phyloP scores from a whole-genome alignment of 2,797 vertebrate genomes.

The Gorsachius magnificus region DNA sequence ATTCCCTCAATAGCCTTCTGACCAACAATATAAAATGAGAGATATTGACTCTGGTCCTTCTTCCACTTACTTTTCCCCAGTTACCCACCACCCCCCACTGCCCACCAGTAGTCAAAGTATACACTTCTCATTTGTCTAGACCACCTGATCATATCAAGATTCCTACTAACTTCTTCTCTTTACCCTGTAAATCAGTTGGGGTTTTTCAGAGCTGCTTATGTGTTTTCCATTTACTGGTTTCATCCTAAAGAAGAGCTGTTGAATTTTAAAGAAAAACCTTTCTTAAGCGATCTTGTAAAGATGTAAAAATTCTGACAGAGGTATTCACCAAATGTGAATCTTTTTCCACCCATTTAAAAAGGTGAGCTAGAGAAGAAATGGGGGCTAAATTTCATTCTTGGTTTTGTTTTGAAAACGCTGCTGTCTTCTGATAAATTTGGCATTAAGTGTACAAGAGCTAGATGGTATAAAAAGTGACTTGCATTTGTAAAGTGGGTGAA shows the following conservation, averaged over 20 bases:
- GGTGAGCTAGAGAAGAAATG: neutral
- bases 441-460: neutral
- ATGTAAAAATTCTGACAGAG: accelerated
- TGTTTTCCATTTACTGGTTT: neutral
- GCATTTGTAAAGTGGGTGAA: neutral
- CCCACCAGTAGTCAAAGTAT: conserved; percentile 11
- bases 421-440: neutral
- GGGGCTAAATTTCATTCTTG: neutral
- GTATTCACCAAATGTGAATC: neutral
- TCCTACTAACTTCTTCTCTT: neutral
- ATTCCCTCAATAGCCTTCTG: neutral
- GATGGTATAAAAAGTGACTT: neutral
- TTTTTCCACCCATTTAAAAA: neutral
- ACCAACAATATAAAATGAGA: neutral
- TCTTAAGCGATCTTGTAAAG: neutral
- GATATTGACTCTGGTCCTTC: neutral
- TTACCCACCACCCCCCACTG: neutral
- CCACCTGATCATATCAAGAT: neutral
- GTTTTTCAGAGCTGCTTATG: neutral
- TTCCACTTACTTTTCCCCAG: neutral
- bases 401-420: neutral
- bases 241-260: neutral
- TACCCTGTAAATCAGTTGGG: neutral
- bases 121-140: neutral
- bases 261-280: neutral